These are phyloP conservation scores for Turritopsis dohrnii DNA, from an alignment of 30 jellyfish, hydroid and myxozoan genomes.

Conservation along the genomic window DNA sequence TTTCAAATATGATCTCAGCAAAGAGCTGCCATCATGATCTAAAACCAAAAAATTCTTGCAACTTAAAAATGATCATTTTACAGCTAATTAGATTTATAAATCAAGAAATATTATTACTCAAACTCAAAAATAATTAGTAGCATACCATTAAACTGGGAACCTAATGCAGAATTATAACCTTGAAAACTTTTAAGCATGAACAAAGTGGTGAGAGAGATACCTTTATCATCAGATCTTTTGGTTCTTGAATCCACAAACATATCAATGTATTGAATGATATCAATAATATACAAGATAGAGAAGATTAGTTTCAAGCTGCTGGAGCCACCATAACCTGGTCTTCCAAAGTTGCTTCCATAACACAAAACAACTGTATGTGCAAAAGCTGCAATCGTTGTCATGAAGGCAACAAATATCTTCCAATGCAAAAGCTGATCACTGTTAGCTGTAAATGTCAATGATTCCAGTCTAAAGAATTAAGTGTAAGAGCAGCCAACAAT, in stretches of 20 bases:
- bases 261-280: constrained; percentile 34
- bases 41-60: too few relatives aligned
- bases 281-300: constrained; percentile 50
- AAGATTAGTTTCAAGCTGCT: constrained; percentile 15
- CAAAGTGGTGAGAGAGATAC: neutral
- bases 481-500: too few relatives aligned
- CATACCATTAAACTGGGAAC: too few relatives aligned
- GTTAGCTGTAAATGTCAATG: constrained; percentile 2
- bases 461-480: neutral
- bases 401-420: constrained; percentile 38
- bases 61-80: too few relatives aligned
- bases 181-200: neutral
- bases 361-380: constrained; percentile 47
- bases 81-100: too few relatives aligned
- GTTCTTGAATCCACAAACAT: constrained; percentile 38
- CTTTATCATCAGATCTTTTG: constrained; percentile 21
- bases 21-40: neutral
- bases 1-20: neutral
- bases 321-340: constrained; percentile 54
- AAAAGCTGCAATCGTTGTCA: constrained; percentile 20
- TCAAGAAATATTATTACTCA: too few relatives aligned
- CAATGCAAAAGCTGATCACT: constrained; percentile 14
- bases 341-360: constrained; percentile 37
- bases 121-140: too few relatives aligned
- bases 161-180: neutral